Base-by-base conservation (phyloP, 2,113 vertebrate genomes). In the Stegastes partitus region DNA sequence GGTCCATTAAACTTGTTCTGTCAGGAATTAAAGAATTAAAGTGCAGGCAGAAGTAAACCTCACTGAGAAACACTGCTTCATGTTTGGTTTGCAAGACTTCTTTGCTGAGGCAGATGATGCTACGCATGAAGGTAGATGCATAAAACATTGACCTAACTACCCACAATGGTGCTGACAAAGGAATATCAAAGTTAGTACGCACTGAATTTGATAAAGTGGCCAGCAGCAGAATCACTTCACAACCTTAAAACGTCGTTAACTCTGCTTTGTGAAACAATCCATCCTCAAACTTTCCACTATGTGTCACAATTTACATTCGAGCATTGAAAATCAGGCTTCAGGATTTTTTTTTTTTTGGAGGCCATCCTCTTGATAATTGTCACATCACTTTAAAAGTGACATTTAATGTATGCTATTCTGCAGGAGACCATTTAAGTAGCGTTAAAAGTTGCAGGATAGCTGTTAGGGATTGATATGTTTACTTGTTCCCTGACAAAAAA, bases 31-130 rank as follows among this genome's bases (percentile, higher is more conserved):
- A 63, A 72, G 4, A 50, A 72, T 58, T 85, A 89, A 91, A 91
- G 89, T 90, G 89, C 89, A 82, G 71, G 77, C 16, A 22, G 7
- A 84, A 47, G 53, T 69, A 66, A 84, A 76, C 22, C 53, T 61
- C 16, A 55, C 1, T 18, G 50, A 21, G 26, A 73, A 83, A 68
- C 62, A 72, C 53, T 47, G 9, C 53, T 49, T 1, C 2, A 50
- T 7, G 6, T 44, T 53, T 23, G 11, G 16, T 19, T 15, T 66
- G n/a, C 12, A 71, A 39, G 3, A 44, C 8, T 1, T 68, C 9
- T 25, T 50, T 31, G 11, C 42, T 73, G 56, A 63, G 56, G 49
- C 62, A 57, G 44, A 50, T n/a, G 18, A 15, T 69, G 49, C 12
- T 44, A 2, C 0, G 19, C 31, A 64, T 28, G 22, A 58, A 57